phyloP scores from a whole-genome alignment of 2,113 vertebrate genomes.

The Halcyon malimbica region DNA sequence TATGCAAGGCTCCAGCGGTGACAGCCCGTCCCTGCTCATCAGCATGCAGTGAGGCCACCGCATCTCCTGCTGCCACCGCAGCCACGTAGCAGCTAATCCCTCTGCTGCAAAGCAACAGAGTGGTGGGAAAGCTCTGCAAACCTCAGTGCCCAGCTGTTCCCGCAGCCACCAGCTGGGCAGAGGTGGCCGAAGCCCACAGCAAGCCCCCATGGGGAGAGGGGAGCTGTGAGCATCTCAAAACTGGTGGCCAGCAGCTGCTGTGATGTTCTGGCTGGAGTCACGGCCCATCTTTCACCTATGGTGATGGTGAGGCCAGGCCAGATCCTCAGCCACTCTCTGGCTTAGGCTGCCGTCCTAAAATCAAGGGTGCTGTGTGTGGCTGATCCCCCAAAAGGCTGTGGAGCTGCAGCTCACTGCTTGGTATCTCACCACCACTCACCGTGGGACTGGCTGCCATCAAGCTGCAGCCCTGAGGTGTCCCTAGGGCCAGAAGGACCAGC shows the following conservation, averaged over 20 bases:
- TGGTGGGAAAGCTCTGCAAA: not conserved
- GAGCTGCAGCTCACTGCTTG: not conserved
- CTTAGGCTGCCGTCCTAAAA: not conserved
- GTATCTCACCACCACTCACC: not conserved
- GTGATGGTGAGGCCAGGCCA: not conserved
- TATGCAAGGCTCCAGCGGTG: not conserved
- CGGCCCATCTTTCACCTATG: fast-evolving
- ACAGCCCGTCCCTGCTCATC: not conserved
- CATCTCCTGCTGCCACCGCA: not conserved
- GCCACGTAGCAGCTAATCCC: not conserved
- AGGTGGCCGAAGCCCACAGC: fast-evolving
- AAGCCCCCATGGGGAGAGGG: not conserved
- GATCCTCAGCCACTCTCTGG: not conserved
- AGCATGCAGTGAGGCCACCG: conserved; percentile 13
- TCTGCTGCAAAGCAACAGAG: not conserved
- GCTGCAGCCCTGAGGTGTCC: not conserved
- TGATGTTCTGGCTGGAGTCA: not conserved
- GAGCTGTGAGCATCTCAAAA: not conserved
- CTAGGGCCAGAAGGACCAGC: not conserved
- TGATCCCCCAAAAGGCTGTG: not conserved
- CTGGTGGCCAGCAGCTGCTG: not conserved
- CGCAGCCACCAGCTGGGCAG: not conserved
- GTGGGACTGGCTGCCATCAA: not conserved
- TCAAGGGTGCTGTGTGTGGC: fast-evolving
- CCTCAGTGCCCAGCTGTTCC: not conserved